phyloP scores from a whole-genome alignment of 1,140 invertebrate species.

The Euwallacea similis region DNA sequence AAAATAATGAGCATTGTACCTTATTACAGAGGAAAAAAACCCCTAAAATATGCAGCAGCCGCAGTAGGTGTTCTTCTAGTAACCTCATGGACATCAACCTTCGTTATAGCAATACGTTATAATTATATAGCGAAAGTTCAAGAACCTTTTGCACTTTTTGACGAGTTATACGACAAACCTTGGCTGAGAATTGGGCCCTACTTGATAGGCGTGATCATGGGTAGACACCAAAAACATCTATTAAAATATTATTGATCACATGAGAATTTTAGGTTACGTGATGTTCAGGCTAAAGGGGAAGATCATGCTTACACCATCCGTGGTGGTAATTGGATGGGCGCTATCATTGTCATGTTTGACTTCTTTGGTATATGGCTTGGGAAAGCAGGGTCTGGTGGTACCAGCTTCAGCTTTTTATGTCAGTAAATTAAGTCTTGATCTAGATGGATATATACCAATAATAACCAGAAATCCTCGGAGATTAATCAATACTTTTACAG shows the following conservation, averaged over 20 bases:
- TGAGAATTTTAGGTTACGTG: slow-evolving; percentile 67
- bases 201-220: slow-evolving; percentile 75
- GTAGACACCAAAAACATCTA: slow-evolving; percentile 5
- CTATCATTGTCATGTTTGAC: slow-evolving; percentile 61
- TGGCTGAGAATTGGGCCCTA: slow-evolving; percentile 82
- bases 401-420: slow-evolving; percentile 69
- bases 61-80: slow-evolving; percentile 62
- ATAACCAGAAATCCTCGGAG: background rate
- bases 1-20: background rate
- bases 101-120: slow-evolving; percentile 72
- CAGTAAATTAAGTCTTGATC: slow-evolving; percentile 46
- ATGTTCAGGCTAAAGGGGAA: slow-evolving; percentile 71
- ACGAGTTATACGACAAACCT: slow-evolving; percentile 81
- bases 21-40: slow-evolving; percentile 44
- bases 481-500: slow-evolving; percentile 50
- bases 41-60: slow-evolving; percentile 58
- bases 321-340: slow-evolving; percentile 64
- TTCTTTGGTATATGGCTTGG: slow-evolving; percentile 76
- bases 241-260: slow-evolving; percentile 1
- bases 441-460: background rate
- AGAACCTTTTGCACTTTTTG: slow-evolving; percentile 80
- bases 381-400: slow-evolving; percentile 67
- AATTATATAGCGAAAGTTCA: slow-evolving; percentile 77
- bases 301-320: slow-evolving; percentile 63
- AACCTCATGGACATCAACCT: slow-evolving; percentile 75